These are phyloP conservation scores for Chroicocephalus ridibundus DNA, from an alignment of 2,113 vertebrate genomes.

Conservation along the genomic window DNA sequence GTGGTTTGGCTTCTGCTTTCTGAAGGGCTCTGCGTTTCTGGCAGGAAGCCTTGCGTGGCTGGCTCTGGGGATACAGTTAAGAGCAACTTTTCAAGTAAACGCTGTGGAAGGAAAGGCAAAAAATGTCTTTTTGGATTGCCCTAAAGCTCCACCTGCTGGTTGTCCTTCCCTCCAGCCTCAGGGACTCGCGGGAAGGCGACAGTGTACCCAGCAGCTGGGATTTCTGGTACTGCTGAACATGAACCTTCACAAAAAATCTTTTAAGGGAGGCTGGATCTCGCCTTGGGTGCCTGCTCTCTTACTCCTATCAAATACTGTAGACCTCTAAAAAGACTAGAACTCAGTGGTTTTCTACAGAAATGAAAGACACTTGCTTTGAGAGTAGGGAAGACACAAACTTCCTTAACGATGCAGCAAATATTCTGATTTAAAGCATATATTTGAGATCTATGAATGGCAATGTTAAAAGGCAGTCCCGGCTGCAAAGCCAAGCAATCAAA, in stretches of 20 bases:
- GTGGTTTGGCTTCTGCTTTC: not conserved
- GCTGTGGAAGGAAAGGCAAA: fast-evolving
- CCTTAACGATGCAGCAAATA: not conserved
- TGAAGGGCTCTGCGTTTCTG: not conserved
- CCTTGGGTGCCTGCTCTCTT: no score
- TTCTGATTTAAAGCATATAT: fast-evolving
- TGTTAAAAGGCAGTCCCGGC: not conserved
- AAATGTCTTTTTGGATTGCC: not conserved
- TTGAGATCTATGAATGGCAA: not conserved
- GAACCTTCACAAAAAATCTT: fast-evolving
- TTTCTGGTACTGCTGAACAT: not conserved
- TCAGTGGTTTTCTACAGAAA: not conserved
- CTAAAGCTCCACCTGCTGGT: slow-evolving; percentile 46
- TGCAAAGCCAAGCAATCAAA: not conserved
- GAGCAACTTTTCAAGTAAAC: fast-evolving
- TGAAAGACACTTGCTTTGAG: not conserved
- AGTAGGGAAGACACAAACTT: not conserved
- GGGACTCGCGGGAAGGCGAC: fast-evolving
- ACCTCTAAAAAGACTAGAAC: no score
- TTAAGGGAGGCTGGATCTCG: fast-evolving
- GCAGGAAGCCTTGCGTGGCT: not conserved
- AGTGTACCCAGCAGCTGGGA: fast-evolving
- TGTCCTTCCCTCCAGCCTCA: not conserved
- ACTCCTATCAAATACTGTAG: fast-evolving
- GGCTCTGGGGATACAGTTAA: fast-evolving